Conservation (phyloP, 1,140 invertebrate species). For the Heliothis virescens region DNA sequence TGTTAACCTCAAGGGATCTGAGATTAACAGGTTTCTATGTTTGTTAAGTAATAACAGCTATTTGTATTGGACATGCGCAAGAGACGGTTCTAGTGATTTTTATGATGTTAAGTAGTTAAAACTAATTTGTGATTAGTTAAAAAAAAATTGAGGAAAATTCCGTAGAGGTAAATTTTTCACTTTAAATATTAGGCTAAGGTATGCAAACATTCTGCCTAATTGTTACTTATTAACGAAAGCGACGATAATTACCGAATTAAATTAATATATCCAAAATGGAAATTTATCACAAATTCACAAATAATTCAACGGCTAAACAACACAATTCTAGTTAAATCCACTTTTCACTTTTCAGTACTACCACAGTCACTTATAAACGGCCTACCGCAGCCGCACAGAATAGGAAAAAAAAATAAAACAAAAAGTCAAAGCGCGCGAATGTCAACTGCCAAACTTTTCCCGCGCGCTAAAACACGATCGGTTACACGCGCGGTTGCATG, state of each 20-base stretch:
- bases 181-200: background rate
- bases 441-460: constrained; percentile 73
- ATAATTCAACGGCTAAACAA: constrained; percentile 31
- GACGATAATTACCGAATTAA: constrained; percentile 34
- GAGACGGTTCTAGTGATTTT: constrained; percentile 56
- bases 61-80: constrained; percentile 70
- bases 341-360: constrained; percentile 48
- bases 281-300: constrained; percentile 40
- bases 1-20: constrained; percentile 81
- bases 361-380: constrained; percentile 60
- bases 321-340: constrained; percentile 33
- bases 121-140: background rate
- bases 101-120: constrained; percentile 23
- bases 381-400: constrained; percentile 40
- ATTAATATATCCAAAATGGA: constrained; percentile 35
- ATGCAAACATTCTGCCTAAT: constrained; percentile 21
- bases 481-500: constrained; percentile 69
- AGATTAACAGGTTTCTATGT: constrained; percentile 77
- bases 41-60: constrained; percentile 82
- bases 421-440: constrained; percentile 54
- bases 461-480: constrained; percentile 69
- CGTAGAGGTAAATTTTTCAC: background rate
- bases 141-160: background rate
- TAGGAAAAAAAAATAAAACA: constrained; percentile 62
- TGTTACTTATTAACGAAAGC: background rate